phyloP scores from a whole-genome alignment of 1,140 invertebrate species.

The Plectus sambesii region DNA sequence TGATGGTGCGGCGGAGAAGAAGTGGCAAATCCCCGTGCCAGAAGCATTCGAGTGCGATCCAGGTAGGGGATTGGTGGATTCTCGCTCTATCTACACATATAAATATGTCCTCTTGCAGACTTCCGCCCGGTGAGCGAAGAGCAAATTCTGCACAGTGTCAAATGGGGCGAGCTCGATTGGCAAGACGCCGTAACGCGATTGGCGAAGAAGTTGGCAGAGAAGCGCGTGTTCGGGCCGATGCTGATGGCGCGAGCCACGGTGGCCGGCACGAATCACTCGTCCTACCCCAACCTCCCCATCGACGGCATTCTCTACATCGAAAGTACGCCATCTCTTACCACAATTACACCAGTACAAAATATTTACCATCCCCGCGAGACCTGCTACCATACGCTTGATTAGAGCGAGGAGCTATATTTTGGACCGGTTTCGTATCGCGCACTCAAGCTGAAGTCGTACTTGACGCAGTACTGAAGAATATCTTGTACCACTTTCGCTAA shows the following conservation, averaged over 20 bases:
- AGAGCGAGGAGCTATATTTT: too few species aligned
- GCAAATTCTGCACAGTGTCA: constrained; percentile 22
- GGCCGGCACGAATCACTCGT: constrained; percentile 28
- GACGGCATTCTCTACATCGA: constrained; percentile 28
- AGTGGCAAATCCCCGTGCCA: constrained; percentile 22
- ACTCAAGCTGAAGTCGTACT: too few species aligned
- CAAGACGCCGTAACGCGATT: constrained; percentile 21
- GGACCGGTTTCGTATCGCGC: too few species aligned
- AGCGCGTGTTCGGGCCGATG: constrained; percentile 23
- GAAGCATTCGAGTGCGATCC: constrained; percentile 21
- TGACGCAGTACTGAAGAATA: too few species aligned
- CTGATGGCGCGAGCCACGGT: constrained; percentile 29
- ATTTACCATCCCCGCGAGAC: too few species aligned
- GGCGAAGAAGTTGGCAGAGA: constrained; percentile 27
- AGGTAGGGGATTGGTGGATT: constrained; percentile 9
- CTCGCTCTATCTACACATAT: not conserved
- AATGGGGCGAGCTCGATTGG: constrained; percentile 19
- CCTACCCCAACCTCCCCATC: constrained; percentile 24
- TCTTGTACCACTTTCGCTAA: too few species aligned
- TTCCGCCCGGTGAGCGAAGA: constrained; percentile 21
- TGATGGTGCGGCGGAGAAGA: constrained; percentile 15
- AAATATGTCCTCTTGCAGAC: constrained; percentile 11
- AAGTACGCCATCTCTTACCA: too few species aligned
- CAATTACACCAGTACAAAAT: too few species aligned
- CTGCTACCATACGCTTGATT: too few species aligned